These are phyloP conservation scores for Choloepus didactylus DNA, from an alignment of 2,797 vertebrate species.

Conservation along the genomic window DNA sequence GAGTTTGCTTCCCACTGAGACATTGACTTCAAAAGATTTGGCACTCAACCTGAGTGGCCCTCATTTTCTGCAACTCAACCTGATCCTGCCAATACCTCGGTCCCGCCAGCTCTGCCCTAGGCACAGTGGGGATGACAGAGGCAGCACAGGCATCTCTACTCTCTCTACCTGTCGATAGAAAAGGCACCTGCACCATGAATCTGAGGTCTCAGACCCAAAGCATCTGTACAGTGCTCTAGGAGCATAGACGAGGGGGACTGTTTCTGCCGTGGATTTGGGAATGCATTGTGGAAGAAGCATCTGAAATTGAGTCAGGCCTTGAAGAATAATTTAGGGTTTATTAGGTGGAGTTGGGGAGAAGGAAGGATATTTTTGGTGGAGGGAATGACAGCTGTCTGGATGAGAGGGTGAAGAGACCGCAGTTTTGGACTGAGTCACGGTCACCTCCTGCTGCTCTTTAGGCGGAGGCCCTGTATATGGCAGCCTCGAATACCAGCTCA, in stretches of 20 bases:
- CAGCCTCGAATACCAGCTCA: no score
- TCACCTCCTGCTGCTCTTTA: neutral
- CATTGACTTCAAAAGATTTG: neutral
- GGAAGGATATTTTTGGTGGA: neutral
- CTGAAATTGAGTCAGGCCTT: neutral
- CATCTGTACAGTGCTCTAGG: no score
- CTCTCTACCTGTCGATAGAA: neutral
- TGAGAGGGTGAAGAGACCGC: no score
- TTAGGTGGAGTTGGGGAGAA: neutral
- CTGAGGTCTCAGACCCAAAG: neutral
- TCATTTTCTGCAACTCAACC: neutral
- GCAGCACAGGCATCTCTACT: no score
- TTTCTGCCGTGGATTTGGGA: neutral
- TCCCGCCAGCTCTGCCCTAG: neutral
- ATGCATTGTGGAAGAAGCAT: neutral
- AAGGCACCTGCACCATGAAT: no score
- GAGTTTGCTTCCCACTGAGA: neutral
- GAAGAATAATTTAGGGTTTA: neutral
- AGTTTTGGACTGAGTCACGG: rapidly evolving
- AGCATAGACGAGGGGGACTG: rapidly evolving
- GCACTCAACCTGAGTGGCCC: neutral
- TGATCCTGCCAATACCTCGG: rapidly evolving
- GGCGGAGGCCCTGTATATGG: rapidly evolving
- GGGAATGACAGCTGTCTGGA: no score
- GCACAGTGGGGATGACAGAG: neutral